Conservation (phyloP, 2,113 vertebrate genomes). For the Cottus gobio region DNA sequence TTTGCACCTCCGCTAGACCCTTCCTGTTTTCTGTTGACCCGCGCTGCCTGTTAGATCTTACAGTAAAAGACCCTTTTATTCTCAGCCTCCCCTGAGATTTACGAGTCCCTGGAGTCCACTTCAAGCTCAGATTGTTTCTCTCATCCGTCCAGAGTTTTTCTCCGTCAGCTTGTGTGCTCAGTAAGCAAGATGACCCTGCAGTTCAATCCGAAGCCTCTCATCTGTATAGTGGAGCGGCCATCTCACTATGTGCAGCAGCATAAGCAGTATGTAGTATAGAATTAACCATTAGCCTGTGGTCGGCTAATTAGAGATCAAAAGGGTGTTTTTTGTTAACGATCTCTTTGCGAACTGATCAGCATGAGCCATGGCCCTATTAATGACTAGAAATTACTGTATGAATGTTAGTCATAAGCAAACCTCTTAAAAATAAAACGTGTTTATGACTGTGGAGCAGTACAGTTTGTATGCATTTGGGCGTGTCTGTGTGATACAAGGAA, state of each 20-base stretch:
- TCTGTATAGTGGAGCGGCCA: conserved; percentile 7
- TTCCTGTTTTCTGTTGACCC: background rate
- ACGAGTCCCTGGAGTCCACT: background rate
- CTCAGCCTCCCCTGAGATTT: conserved; percentile 1
- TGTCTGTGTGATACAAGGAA: background rate
- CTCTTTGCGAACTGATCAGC: conserved; percentile 5
- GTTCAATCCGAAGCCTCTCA: background rate
- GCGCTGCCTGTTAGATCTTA: background rate
- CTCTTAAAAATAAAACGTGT: background rate
- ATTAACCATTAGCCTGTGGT: conserved; percentile 22
- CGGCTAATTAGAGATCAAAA: conserved; percentile 35
- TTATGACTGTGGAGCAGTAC: background rate
- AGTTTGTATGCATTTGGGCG: background rate
- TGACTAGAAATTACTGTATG: conserved; percentile 1
- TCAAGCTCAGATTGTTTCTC: conserved; percentile 17
- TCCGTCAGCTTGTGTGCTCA: conserved; percentile 2
- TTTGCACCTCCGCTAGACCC: background rate
- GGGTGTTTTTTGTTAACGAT: background rate
- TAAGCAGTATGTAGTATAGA: conserved; percentile 3
- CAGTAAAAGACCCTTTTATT: conserved; percentile 12
- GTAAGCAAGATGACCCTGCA: background rate
- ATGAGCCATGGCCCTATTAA: background rate
- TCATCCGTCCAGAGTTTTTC: background rate
- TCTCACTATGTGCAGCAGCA: conserved; percentile 27
- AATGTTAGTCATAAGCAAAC: background rate